Conservation (phyloP, 2,797 vertebrate genomes). For the Phrynocephalus forsythii region DNA sequence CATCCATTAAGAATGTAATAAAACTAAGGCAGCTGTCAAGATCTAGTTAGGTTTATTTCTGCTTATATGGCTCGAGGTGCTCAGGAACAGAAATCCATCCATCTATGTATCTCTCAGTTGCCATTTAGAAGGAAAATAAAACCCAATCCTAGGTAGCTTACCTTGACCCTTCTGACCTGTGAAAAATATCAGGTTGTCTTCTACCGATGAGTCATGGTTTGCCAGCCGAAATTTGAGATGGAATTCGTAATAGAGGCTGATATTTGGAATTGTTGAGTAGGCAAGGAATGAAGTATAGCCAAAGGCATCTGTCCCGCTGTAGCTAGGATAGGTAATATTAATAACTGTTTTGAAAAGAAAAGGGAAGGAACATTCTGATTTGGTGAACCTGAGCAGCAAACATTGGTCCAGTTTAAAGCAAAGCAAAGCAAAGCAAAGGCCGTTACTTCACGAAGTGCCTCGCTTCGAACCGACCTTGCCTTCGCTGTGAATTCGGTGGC, state of each 20-base stretch:
- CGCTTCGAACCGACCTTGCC: no score
- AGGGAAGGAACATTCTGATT: background rate
- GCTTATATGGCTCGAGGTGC: background rate
- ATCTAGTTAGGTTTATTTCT: background rate
- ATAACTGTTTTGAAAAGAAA: conserved; percentile 78
- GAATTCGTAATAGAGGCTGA: conserved; percentile 86
- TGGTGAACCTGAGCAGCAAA: background rate
- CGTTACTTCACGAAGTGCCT: no score
- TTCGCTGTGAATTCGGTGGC: no score
- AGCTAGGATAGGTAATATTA: conserved; percentile 83
- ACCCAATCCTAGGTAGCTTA: conserved; percentile 69
- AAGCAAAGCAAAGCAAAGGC: no score
- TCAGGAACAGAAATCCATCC: no score
- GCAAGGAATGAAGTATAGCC: conserved; percentile 87
- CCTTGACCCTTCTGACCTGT: conserved; percentile 88
- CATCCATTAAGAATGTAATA: background rate
- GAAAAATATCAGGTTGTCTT: conserved; percentile 90
- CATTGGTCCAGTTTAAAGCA: background rate
- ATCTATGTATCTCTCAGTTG: background rate
- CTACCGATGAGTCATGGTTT: conserved; percentile 81
- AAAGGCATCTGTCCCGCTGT: conserved; percentile 85
- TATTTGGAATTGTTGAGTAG: conserved; percentile 80
- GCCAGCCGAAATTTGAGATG: conserved; percentile 85
- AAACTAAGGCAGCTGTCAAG: conserved; percentile 12
- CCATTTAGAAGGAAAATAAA: background rate